These are phyloP conservation scores for Heptranchias perlo DNA, from an alignment of 2,113 vertebrate genomes.

Conservation along the genomic window DNA sequence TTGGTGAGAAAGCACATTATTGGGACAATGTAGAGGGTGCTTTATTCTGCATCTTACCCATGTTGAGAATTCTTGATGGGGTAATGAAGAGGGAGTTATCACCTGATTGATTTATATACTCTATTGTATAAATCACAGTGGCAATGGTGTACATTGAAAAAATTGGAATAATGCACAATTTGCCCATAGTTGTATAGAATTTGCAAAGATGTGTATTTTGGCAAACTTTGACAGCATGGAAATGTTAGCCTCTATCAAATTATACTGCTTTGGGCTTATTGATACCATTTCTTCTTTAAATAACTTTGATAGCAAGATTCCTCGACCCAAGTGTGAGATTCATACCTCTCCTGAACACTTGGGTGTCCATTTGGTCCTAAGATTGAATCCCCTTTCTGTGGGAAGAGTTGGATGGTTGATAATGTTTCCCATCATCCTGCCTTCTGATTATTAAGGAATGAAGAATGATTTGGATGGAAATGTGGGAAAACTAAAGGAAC, in stretches of 20 bases:
- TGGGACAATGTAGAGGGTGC: background rate
- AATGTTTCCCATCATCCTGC: background rate
- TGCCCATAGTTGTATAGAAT: background rate
- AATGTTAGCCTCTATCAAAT: background rate
- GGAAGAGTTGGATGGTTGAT: background rate
- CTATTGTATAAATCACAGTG: background rate
- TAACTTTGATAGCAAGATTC: background rate
- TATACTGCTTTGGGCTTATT: background rate
- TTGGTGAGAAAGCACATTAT: background rate
- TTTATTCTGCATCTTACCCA: background rate
- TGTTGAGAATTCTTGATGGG: background rate
- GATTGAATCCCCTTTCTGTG: background rate
- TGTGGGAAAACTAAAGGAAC: background rate
- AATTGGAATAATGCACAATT: background rate
- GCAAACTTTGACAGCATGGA: background rate
- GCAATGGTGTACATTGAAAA: background rate
- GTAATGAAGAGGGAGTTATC: background rate
- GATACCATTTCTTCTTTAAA: background rate
- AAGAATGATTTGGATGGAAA: background rate
- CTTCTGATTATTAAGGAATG: background rate
- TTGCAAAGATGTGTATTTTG: background rate
- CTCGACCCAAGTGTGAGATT: background rate
- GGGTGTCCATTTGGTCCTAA: background rate
- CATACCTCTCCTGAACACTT: background rate
- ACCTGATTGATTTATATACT: background rate